phyloP scores from a whole-genome alignment of 2,797 vertebrate species.

The Tiaroga cobitis region DNA sequence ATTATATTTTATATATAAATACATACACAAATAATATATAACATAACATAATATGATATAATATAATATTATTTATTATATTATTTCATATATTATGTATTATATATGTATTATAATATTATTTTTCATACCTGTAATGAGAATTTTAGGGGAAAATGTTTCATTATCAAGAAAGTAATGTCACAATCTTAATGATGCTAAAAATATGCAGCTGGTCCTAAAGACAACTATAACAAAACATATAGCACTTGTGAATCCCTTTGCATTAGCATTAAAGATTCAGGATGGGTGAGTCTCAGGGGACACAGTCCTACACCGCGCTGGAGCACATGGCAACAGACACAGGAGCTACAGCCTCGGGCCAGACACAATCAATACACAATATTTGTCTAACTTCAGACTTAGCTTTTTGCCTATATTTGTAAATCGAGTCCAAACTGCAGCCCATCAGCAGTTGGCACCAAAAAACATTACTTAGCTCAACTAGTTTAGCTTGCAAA shows the following conservation, averaged over 20 bases:
- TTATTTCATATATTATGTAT: too few relatives aligned
- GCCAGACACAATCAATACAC: conserved; percentile 28
- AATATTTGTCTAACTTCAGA: conserved; percentile 29
- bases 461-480: conserved; percentile 6
- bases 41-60: too few relatives aligned
- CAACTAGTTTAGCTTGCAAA: background rate
- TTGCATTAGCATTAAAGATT: background rate
- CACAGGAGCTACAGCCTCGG: background rate
- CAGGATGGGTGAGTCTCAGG: conserved; percentile 20
- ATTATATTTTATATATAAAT: too few relatives aligned
- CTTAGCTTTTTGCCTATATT: conserved; percentile 1
- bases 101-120: background rate
- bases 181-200: background rate
- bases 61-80: background rate
- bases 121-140: background rate
- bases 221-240: background rate
- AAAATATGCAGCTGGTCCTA: background rate
- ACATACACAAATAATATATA: too few relatives aligned
- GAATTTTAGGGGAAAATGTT: background rate
- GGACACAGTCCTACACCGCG: background rate
- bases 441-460: background rate
- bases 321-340: background rate
- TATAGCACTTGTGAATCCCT: background rate
- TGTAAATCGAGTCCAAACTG: conserved; percentile 17
- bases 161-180: background rate